Percentiles rank a stretch among this genome's conserved stretches.
phyloP scores from a whole-genome alignment of 2,797 vertebrate genomes.

The Anguilla anguilla region DNA sequence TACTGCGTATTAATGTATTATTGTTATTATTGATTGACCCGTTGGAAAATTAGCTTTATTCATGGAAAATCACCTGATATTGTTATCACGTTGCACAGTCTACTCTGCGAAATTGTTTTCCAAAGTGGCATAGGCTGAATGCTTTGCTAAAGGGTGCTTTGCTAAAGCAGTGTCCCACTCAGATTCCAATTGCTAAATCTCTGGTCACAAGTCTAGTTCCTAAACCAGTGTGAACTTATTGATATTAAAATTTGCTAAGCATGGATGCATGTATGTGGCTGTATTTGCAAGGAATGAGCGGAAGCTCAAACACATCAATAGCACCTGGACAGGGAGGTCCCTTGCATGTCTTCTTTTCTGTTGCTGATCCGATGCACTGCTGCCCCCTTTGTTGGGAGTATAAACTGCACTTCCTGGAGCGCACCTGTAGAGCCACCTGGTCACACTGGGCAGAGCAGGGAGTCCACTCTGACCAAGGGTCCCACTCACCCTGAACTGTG shows the following conservation, averaged over 20 bases:
- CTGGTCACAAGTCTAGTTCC: background rate
- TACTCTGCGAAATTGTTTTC: background rate
- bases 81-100: background rate
- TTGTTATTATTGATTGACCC: background rate
- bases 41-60: background rate
- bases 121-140: background rate
- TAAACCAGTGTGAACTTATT: background rate
- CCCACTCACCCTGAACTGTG: constrained; percentile 71
- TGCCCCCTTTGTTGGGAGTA: constrained; percentile 60
- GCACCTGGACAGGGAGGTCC: constrained; percentile 79
- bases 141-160: background rate
- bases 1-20: background rate
- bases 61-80: background rate
- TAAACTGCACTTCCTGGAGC: constrained; percentile 81
- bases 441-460: constrained; percentile 84
- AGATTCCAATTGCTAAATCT: background rate
- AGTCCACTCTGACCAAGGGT: constrained; percentile 88
- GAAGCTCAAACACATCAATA: constrained; percentile 29
- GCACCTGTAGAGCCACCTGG: constrained; percentile 80
- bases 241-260: background rate
- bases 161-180: background rate
- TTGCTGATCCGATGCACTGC: constrained; percentile 78
- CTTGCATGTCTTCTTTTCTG: constrained; percentile 82
- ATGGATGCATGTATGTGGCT: background rate
- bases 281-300: background rate